phyloP scores from a whole-genome alignment of 2,888 invertebrate genomes.

The Luperina nickerlii region DNA sequence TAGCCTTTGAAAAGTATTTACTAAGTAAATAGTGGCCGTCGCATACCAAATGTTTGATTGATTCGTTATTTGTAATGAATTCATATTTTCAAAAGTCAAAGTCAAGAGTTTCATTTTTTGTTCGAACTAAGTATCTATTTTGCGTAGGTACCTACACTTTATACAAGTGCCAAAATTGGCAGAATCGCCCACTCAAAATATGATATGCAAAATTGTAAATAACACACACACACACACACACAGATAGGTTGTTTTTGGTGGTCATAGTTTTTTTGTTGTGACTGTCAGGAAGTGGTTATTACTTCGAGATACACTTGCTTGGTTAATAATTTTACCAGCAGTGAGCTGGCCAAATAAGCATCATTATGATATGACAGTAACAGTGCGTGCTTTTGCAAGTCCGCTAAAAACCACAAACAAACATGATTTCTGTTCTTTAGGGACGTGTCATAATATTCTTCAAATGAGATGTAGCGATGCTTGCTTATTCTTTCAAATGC shows the following conservation, averaged over 20 bases:
- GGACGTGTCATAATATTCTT: conserved; percentile 4
- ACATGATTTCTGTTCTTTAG: conserved; percentile 15
- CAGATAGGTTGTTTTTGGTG: not conserved
- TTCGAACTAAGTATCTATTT: conserved; percentile 10
- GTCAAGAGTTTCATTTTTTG: conserved; percentile 23
- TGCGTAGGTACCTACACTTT: not conserved
- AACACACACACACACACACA: no score
- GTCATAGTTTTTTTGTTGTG: not conserved
- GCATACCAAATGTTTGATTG: conserved; percentile 4
- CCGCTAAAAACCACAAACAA: conserved; percentile 21
- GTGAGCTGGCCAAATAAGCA: not conserved
- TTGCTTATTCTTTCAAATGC: not conserved
- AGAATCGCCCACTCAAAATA: not conserved
- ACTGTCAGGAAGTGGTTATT: not conserved
- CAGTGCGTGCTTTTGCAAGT: conserved; percentile 6
- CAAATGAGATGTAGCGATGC: conserved; percentile 5
- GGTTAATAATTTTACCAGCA: not conserved
- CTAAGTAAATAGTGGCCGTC: conserved; percentile 13
- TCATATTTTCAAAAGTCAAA: conserved; percentile 42
- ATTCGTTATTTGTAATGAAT: conserved; percentile 23
- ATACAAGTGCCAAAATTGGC: not conserved
- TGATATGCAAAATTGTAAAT: not conserved
- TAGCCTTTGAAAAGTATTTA: conserved; percentile 29
- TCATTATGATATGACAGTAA: not conserved
- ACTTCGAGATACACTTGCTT: not conserved